A percentile compares a stretch with the other conserved stretches of the same genome.
Evolutionary conservation across 35 echinoderm and acorn worm species (phyloP).

Genomic region (Diadema setosum): DNA sequence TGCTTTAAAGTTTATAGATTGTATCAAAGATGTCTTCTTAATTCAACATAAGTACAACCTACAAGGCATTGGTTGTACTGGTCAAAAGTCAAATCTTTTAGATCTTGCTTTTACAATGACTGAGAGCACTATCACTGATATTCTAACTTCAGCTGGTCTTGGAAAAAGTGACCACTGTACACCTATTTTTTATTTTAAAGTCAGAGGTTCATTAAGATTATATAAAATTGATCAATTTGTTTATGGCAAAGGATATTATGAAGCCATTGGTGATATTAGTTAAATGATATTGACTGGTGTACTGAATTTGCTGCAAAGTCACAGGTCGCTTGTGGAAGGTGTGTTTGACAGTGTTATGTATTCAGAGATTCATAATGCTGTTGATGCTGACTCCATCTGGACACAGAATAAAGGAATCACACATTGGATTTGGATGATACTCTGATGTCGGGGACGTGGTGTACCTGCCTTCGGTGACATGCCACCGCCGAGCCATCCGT

Average conservation of each 20-base stretch:
- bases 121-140: background rate
- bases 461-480: no score
- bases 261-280: background rate
- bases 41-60: no score
- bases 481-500: no score
- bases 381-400: no score
- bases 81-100: background rate
- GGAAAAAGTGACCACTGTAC: slow-evolving; percentile 46
- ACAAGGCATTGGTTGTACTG: no score
- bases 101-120: slow-evolving; percentile 24
- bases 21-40: no score
- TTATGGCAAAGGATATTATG: background rate
- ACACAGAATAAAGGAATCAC: no score
- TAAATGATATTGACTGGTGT: background rate
- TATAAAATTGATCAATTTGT: background rate
- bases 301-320: background rate
- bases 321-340: no score
- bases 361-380: no score
- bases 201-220: background rate
- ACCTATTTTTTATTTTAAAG: background rate
- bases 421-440: no score
- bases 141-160: background rate
- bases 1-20: background rate
- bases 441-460: no score
- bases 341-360: no score